A percentile compares a stretch with the other conserved stretches of the same genome.
Evolutionary conservation across 2,797 vertebrate species (phyloP).

Genomic region (Thalassophryne amazonica): DNA sequence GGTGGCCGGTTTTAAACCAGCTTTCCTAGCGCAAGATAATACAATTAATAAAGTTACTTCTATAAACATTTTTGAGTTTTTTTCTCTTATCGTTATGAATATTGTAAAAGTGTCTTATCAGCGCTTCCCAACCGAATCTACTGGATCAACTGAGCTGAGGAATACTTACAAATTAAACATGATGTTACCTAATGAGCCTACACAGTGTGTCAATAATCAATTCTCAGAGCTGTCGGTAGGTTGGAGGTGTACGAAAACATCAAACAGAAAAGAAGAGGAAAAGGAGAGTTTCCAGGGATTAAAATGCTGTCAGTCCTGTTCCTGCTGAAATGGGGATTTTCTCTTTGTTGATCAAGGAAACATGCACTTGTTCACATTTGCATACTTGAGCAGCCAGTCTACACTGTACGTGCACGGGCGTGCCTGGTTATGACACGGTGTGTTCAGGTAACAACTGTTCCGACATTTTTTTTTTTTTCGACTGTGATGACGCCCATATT

Average conservation of each 20-base stretch:
- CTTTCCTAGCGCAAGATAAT: too few relatives aligned
- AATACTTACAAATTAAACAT: neutral
- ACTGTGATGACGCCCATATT: too few relatives aligned
- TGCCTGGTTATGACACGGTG: constrained; percentile 4
- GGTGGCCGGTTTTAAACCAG: too few relatives aligned
- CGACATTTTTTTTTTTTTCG: too few relatives aligned
- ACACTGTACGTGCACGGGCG: constrained; percentile 19
- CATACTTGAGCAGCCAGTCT: constrained; percentile 48
- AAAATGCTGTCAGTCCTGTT: constrained; percentile 46
- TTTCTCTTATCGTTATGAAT: too few relatives aligned
- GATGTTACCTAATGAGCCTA: too few relatives aligned
- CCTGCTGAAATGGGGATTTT: neutral
- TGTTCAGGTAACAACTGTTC: too few relatives aligned
- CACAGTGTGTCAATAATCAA: neutral
- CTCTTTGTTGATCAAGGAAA: neutral
- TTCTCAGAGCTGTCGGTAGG: rapidly evolving
- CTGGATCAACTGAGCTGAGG: neutral
- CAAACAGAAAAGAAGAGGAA: neutral
- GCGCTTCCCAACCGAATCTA: neutral
- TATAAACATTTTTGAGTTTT: too few relatives aligned
- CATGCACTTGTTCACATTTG: constrained; percentile 50
- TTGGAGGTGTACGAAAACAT: neutral
- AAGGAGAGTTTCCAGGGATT: neutral
- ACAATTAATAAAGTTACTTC: too few relatives aligned
- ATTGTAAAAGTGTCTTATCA: too few relatives aligned